Conservation (phyloP, 2,797 vertebrate species). For the Balearica regulorum region DNA sequence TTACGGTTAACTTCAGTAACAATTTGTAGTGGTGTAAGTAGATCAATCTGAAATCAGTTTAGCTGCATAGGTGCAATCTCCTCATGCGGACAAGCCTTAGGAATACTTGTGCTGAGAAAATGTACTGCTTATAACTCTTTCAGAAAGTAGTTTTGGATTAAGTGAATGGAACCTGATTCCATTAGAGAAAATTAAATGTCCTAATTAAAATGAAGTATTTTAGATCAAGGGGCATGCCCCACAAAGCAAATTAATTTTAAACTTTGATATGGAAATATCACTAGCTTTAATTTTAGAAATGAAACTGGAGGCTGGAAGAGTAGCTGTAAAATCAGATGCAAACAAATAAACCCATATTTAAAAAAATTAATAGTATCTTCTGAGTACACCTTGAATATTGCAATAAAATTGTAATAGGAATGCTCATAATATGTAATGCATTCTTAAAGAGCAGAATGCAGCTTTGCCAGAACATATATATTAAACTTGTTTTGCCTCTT, state of each 20-base stretch:
- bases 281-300: constrained; percentile 50
- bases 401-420: constrained; percentile 43
- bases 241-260: constrained; percentile 59
- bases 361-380: constrained; percentile 1
- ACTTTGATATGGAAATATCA: constrained; percentile 64
- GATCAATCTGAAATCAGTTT: constrained; percentile 23
- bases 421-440: neutral
- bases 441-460: neutral
- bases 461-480: neutral
- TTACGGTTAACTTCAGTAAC: neutral
- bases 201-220: constrained; percentile 59
- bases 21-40: neutral
- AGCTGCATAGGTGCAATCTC: neutral
- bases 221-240: constrained; percentile 43
- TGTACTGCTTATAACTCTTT: neutral
- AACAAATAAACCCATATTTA: constrained; percentile 26
- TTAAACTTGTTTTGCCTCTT: constrained; percentile 34
- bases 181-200: constrained; percentile 45
- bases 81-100: neutral
- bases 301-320: constrained; percentile 29
- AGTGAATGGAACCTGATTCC: constrained; percentile 35
- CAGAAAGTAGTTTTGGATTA: constrained; percentile 28
- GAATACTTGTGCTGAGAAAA: constrained; percentile 7
- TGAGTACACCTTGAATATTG: constrained; percentile 5
- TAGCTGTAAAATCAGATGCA: constrained; percentile 41